Percentiles rank a stretch among this genome's conserved stretches.
Conservation (phyloP, 1,140 invertebrate genomes). For the Brachionus calyciflorus region DNA sequence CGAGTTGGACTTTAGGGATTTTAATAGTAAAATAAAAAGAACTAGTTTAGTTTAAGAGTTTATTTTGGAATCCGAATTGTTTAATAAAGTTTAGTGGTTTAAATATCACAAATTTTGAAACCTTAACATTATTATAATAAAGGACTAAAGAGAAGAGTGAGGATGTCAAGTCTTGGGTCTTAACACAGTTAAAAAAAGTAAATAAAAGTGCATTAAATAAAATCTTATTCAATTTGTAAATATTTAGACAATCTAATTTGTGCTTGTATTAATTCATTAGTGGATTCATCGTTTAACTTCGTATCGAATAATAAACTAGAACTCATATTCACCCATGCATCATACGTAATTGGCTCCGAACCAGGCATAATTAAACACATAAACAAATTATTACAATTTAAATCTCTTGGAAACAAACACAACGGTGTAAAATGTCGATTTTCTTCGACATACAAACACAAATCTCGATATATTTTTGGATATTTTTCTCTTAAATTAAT, state of each 20-base stretch:
- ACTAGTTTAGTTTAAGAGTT: too few species aligned
- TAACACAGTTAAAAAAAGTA: too few species aligned
- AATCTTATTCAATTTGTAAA: slow-evolving; percentile 34
- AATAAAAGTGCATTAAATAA: too few species aligned
- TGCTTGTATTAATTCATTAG: background rate
- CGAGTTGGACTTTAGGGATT: too few species aligned
- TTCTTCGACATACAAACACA: slow-evolving; percentile 39
- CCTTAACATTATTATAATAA: too few species aligned
- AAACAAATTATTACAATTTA: slow-evolving; percentile 30
- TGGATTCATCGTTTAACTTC: background rate
- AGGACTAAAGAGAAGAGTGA: too few species aligned
- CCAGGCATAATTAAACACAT: slow-evolving; percentile 42
- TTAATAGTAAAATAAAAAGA: too few species aligned
- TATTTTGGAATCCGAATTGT: too few species aligned
- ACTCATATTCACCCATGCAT: slow-evolving; percentile 15
- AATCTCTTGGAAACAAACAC: slow-evolving; percentile 36
- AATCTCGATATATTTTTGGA: slow-evolving; percentile 38
- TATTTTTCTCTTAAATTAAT: slow-evolving; percentile 33
- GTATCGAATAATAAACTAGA: background rate
- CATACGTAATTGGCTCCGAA: slow-evolving; percentile 31
- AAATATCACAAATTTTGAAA: too few species aligned
- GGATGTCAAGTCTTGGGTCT: too few species aligned
- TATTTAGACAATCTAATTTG: background rate
- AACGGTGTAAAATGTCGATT: slow-evolving; percentile 16
- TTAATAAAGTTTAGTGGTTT: too few species aligned